These are phyloP conservation scores for Strix aluco DNA, from an alignment of 2,113 vertebrate species.

Conservation along the genomic window DNA sequence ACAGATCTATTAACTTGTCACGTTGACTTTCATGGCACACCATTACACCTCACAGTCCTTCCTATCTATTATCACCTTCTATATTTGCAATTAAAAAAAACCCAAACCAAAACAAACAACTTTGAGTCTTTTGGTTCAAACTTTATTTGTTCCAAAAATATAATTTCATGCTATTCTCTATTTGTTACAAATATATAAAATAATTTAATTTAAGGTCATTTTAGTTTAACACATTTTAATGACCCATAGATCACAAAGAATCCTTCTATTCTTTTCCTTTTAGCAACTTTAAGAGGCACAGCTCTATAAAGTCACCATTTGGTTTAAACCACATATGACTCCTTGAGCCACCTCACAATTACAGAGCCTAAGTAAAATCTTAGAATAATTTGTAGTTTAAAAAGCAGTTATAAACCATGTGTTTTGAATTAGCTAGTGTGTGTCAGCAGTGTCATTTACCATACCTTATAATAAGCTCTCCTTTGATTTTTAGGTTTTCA, in stretches of 20 bases:
- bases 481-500: constrained; percentile 43
- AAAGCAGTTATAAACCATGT: constrained; percentile 69
- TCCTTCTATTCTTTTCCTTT: background rate
- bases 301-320: constrained; percentile 9
- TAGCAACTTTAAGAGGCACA: background rate
- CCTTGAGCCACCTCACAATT: constrained; percentile 64
- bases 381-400: constrained; percentile 47
- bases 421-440: constrained; percentile 68
- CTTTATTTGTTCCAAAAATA: background rate
- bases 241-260: background rate
- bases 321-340: constrained; percentile 50
- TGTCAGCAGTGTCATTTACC: constrained; percentile 64
- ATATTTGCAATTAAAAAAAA: background rate
- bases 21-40: background rate
- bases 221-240: background rate
- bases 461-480: constrained; percentile 60
- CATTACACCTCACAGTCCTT: background rate
- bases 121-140: background rate
- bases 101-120: background rate
- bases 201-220: background rate
- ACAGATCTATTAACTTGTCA: background rate
- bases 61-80: background rate
- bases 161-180: background rate
- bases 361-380: constrained; percentile 64
- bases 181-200: background rate